A percentile compares a stretch with the other conserved stretches of the same genome.
phyloP scores from a whole-genome alignment of 2,113 vertebrate genomes.

The Lampris megalopsis region DNA sequence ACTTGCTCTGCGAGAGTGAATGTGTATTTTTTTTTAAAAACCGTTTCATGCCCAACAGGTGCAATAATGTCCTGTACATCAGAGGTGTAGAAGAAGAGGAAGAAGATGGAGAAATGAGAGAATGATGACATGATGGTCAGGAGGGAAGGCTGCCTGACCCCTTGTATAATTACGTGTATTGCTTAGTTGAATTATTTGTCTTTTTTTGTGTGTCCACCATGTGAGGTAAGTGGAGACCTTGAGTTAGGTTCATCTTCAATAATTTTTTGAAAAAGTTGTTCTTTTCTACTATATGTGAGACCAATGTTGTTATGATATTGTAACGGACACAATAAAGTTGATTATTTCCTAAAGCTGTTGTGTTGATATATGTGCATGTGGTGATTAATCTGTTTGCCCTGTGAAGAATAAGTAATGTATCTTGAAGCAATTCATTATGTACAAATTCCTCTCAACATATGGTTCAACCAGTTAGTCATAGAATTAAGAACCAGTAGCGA shows the following conservation, averaged over 20 bases:
- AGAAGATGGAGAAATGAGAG: slow-evolving; percentile 99
- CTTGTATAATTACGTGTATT: slow-evolving; percentile 40
- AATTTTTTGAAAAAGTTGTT: slow-evolving; percentile 41
- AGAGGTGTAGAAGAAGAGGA: slow-evolving; percentile 98
- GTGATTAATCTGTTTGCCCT: background rate
- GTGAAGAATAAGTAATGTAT: too few relatives aligned
- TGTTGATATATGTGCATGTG: background rate
- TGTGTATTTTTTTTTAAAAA: background rate
- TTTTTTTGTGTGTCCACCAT: slow-evolving; percentile 73
- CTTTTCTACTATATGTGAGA: slow-evolving; percentile 50
- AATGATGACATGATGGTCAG: slow-evolving; percentile 77
- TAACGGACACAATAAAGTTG: slow-evolving; percentile 70
- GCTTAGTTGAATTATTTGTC: slow-evolving; percentile 40
- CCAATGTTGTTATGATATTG: slow-evolving; percentile 54
- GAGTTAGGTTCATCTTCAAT: slow-evolving; percentile 27
- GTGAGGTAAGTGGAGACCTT: slow-evolving; percentile 60
- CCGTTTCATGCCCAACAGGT: slow-evolving; percentile 80
- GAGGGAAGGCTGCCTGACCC: background rate
- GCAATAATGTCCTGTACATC: slow-evolving; percentile 99
- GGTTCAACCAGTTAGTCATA: too few relatives aligned
- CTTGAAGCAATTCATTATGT: too few relatives aligned
- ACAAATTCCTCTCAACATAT: too few relatives aligned
- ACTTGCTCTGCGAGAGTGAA: background rate
- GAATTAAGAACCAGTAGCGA: too few relatives aligned
- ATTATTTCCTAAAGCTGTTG: slow-evolving; percentile 59